phyloP scores from a whole-genome alignment of 2,113 vertebrate species.

The Erythrocercus mccallii region DNA sequence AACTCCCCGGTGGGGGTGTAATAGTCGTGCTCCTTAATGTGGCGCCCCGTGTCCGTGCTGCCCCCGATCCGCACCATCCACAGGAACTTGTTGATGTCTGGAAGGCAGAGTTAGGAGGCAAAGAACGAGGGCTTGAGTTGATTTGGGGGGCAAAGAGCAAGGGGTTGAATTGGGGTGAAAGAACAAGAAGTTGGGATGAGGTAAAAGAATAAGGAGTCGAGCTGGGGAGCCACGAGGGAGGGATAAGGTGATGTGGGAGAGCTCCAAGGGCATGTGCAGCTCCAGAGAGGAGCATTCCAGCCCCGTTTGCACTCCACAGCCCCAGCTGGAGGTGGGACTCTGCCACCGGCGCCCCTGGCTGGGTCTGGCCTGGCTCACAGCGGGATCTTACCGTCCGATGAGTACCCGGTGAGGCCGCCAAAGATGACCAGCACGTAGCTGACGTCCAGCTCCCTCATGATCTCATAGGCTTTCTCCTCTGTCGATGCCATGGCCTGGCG shows the following conservation, averaged over 20 bases:
- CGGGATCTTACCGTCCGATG: constrained; percentile 84
- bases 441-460: constrained; percentile 97
- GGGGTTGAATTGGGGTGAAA: neutral
- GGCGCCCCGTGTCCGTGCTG: constrained; percentile 94
- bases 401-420: constrained; percentile 95
- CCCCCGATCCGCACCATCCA: constrained; percentile 99
- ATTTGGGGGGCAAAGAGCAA: neutral
- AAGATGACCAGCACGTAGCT: constrained; percentile 98
- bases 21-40: constrained; percentile 98
- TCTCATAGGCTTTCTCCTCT: constrained; percentile 95
- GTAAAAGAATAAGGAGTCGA: neutral
- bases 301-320: rapidly evolving
- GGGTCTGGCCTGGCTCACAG: neutral
- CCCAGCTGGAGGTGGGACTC: neutral
- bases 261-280: rapidly evolving
- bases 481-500: constrained; percentile 95
- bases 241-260: rapidly evolving
- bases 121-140: neutral
- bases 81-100: constrained; percentile 97
- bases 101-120: neutral
- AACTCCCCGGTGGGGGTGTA: constrained; percentile 97
- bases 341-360: rapidly evolving
- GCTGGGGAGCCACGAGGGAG: neutral
- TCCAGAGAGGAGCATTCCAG: neutral
- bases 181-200: neutral